A percentile compares a stretch with the other conserved stretches of the same genome.
These are phyloP conservation scores for Actinopyga echinites DNA, from an alignment of 53 echinoderm and acorn worm species.

Conservation along the genomic window DNA sequence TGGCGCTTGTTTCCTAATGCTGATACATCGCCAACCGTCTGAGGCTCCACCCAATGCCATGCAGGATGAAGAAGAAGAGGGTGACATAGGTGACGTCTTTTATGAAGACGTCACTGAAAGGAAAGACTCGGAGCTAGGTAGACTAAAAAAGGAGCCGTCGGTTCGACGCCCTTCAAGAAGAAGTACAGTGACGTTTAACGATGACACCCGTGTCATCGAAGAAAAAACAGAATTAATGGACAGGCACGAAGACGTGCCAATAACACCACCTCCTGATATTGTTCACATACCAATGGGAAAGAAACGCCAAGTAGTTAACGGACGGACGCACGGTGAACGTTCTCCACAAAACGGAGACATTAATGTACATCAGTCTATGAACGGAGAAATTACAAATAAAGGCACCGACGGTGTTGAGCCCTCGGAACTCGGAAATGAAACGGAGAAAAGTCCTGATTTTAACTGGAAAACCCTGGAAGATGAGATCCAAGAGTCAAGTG, in stretches of 20 bases:
- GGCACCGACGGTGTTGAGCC: no score
- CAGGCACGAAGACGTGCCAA: not conserved
- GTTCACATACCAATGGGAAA: not conserved
- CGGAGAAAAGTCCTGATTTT: no score
- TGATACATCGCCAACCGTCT: constrained; percentile 45
- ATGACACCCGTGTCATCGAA: constrained; percentile 19
- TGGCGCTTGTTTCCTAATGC: constrained; percentile 77
- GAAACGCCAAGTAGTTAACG: not conserved
- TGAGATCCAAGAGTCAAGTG: no score
- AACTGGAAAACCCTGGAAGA: no score
- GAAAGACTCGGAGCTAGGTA: constrained; percentile 10
- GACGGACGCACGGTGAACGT: not conserved
- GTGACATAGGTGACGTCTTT: constrained; percentile 40
- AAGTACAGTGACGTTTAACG: constrained; percentile 32
- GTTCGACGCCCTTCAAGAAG: constrained; percentile 17
- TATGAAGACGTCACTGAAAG: not conserved
- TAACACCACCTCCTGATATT: not conserved
- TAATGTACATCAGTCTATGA: not conserved
- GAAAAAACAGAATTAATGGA: constrained; percentile 1
- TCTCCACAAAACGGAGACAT: constrained; percentile 5
- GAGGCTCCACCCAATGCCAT: constrained; percentile 11
- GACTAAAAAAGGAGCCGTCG: constrained; percentile 13
- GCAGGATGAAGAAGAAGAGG: constrained; percentile 9
- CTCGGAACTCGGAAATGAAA: no score
- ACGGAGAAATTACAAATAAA: not conserved